A percentile compares a stretch with the other conserved stretches of the same genome.
Conservation (phyloP, 2,888 invertebrate species). For the Graphium colonna region DNA sequence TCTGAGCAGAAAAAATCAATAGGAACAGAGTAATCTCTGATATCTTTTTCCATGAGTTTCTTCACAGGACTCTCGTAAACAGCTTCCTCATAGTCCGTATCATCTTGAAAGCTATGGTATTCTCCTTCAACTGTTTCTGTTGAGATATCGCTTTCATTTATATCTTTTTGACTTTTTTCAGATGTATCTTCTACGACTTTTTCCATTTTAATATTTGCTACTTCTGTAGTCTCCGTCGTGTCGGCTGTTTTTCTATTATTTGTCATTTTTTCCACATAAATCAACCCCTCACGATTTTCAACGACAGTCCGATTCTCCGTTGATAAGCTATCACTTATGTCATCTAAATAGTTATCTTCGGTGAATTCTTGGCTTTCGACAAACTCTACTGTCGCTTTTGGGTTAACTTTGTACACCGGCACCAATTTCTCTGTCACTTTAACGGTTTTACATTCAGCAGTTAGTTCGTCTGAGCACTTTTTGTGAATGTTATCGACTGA, state of each 20-base stretch:
- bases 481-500: constrained; percentile 57
- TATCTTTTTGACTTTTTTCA: constrained; percentile 35
- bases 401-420: constrained; percentile 46
- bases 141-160: constrained; percentile 24
- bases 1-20: constrained; percentile 68
- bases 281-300: constrained; percentile 30
- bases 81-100: constrained; percentile 55
- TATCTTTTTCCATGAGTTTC: constrained; percentile 67
- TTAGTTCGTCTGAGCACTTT: constrained; percentile 41
- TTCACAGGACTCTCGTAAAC: constrained; percentile 69
- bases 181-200: constrained; percentile 33
- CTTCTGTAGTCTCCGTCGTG: too few relatives aligned
- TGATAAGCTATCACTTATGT: constrained; percentile 55
- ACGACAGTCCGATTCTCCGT: constrained; percentile 54
- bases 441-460: constrained; percentile 32
- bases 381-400: constrained; percentile 46
- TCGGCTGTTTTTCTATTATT: background rate
- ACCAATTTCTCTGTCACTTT: constrained; percentile 47
- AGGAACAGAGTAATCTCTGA: constrained; percentile 71
- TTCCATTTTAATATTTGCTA: constrained; percentile 30
- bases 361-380: constrained; percentile 69
- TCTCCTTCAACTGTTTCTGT: constrained; percentile 59
- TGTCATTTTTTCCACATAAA: background rate
- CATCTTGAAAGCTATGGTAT: constrained; percentile 70
- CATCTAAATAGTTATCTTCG: constrained; percentile 65